Evolutionary conservation across 2,113 vertebrate species (phyloP).

Genomic region (Notarius lentiginosus): DNA sequence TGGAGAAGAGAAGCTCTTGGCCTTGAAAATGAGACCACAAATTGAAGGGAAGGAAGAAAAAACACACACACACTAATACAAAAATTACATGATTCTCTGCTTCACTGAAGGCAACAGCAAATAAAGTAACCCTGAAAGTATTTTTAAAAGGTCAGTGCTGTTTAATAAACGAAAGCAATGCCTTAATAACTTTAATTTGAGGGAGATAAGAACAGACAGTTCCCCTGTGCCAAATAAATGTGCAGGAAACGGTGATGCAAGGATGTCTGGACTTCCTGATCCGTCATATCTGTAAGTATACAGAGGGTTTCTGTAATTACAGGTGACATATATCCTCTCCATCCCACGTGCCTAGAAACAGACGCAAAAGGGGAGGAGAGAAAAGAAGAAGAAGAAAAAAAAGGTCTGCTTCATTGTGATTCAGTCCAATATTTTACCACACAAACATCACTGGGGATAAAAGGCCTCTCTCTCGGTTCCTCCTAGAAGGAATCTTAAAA

Average conservation of each 20-base stretch:
- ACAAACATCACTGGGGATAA: conserved; percentile 39
- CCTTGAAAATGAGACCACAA: not conserved
- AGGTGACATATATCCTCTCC: conserved; percentile 41
- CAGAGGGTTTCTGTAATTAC: conserved; percentile 47
- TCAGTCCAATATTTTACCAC: conserved; percentile 17
- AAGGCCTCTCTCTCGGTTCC: conserved; percentile 10
- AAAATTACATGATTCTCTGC: not conserved
- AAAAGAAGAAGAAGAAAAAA: not conserved
- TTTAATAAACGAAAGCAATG: not conserved
- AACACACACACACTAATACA: too few species aligned
- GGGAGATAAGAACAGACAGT: not conserved
- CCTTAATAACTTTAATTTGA: conserved; percentile 15
- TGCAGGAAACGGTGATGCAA: not conserved
- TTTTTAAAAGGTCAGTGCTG: not conserved
- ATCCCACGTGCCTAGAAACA: conserved; percentile 16
- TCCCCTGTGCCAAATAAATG: not conserved
- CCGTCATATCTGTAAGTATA: conserved; percentile 28
- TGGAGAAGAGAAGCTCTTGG: not conserved
- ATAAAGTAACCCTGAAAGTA: not conserved
- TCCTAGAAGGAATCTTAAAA: conserved; percentile 14
- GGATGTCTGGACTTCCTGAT: conserved; percentile 15
- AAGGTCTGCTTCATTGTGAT: conserved; percentile 28
- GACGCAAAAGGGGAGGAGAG: too few species aligned
- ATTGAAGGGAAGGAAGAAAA: not conserved
- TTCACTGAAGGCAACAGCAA: not conserved